Base-by-base conservation (phyloP, 2,888 invertebrate species). In the Tenthredo livida region DNA sequence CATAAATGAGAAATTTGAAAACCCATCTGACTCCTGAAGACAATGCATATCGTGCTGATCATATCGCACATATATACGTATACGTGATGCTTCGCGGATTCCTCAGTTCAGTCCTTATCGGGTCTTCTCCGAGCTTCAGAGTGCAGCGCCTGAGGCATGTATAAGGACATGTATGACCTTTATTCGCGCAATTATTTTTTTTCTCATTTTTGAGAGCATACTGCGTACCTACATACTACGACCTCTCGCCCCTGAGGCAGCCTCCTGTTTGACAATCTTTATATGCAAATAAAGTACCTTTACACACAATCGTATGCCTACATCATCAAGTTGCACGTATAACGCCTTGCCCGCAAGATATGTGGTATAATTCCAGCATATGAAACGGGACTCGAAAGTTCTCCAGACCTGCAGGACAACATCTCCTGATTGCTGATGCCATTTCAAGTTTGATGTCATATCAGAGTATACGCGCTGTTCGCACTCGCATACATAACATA, bases 191-290 rank as follows among this genome's bases (percentile, higher is more conserved):
- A 77, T 77, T 77, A 9, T 33, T 15, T 77, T 77, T 33, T 12
- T 33, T 54, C 77, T 17, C 7, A 37, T 37, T 77, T 77, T 77
- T 33, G 54, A 77, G 50, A 5, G n/a, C 43, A 73, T 21, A 33
- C 2, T 33, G 2, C 2, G 2, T 33, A 43, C 43, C 72, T 43
- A 37, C 37, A 47, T 47, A 15, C 47, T 4, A 25, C 43, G 72
- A 73, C 72, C 72, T 73, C 72, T 73, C 72, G n/a, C 72, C 43
- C 72, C 72, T n/a, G 9, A 2, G 43, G 72, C 43, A 21, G 17
- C 43, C 43, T 43, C 15, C 21, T 43, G 37, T 21, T 73, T 43
- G 72, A 73, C 72, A 73, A 73, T 73, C 43, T 73, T 43, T 40
- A 43, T 73, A 73, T 73, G 43, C 72, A 43, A 73, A 73, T 73